Evolutionary conservation across 2,797 vertebrate species (phyloP).

Genomic region (Pithecia hirsuta): DNA sequence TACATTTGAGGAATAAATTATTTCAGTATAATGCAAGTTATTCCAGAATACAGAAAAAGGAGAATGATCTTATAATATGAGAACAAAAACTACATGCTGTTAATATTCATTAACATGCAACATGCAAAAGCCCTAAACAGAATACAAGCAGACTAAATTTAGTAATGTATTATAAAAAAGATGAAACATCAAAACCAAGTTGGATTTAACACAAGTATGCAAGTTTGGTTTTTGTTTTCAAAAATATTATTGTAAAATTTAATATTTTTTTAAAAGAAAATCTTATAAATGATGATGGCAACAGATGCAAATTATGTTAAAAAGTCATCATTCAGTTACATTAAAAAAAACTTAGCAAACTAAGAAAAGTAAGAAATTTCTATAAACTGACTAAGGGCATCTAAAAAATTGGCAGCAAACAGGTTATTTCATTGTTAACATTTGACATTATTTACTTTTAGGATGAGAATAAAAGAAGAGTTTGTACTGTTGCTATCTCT

Average conservation of each 20-base stretch:
- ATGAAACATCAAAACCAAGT: not conserved
- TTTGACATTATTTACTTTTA: not conserved
- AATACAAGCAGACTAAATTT: not conserved
- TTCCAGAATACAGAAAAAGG: not conserved
- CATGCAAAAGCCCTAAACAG: not conserved
- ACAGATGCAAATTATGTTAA: not conserved
- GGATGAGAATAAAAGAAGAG: not conserved
- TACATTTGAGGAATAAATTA: not conserved
- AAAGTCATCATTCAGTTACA: not conserved
- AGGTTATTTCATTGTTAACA: not conserved
- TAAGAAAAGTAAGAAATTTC: not conserved
- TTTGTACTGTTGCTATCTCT: not conserved
- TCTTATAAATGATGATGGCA: not conserved
- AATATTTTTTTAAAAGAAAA: not conserved
- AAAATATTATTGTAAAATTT: not conserved
- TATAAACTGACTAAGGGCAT: not conserved
- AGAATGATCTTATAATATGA: not conserved
- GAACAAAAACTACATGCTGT: not conserved
- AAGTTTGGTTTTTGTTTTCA: not conserved
- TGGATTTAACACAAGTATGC: not conserved
- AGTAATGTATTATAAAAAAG: not conserved
- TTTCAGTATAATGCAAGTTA: not conserved
- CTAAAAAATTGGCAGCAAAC: not conserved
- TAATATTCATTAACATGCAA: not conserved
- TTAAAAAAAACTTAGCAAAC: not conserved